Evolutionary conservation across 2,113 vertebrate genomes (phyloP).

Genomic region (Pedetes capensis): DNA sequence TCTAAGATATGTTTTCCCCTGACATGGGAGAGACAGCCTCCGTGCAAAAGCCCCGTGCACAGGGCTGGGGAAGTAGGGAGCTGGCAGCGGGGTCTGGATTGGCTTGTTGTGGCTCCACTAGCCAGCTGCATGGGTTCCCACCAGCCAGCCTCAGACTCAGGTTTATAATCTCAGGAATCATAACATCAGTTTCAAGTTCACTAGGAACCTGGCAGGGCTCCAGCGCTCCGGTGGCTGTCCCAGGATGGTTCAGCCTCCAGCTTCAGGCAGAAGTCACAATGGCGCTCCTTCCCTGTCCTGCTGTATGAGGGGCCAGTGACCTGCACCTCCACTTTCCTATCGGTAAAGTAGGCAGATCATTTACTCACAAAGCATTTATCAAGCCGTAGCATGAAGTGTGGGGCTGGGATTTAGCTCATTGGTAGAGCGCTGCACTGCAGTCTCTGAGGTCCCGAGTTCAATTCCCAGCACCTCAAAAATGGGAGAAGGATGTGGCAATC

Average conservation of each 20-base stretch:
- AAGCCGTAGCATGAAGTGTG: neutral
- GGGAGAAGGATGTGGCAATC: no score
- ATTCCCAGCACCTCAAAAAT: no score
- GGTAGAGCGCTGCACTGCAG: no score
- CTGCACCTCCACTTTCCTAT: rapidly evolving
- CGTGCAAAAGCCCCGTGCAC: rapidly evolving
- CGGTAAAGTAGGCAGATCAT: no score
- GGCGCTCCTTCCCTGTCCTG: rapidly evolving
- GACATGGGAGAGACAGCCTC: neutral
- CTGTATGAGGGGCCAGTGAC: no score
- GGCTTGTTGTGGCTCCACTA: neutral
- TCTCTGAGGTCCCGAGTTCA: no score
- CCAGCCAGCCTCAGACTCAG: no score
- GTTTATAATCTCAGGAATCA: neutral
- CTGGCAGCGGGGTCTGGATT: rapidly evolving
- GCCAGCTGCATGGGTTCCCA: neutral
- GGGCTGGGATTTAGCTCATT: no score
- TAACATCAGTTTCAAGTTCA: neutral
- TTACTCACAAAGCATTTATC: rapidly evolving
- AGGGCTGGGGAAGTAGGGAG: neutral
- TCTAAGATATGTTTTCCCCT: rapidly evolving
- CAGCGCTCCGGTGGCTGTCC: no score
- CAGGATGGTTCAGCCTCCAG: no score
- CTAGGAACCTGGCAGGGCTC: neutral
- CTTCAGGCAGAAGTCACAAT: no score